These are phyloP conservation scores for Rhabdornis inornatus DNA, from an alignment of 2,113 vertebrate genomes.

Conservation along the genomic window DNA sequence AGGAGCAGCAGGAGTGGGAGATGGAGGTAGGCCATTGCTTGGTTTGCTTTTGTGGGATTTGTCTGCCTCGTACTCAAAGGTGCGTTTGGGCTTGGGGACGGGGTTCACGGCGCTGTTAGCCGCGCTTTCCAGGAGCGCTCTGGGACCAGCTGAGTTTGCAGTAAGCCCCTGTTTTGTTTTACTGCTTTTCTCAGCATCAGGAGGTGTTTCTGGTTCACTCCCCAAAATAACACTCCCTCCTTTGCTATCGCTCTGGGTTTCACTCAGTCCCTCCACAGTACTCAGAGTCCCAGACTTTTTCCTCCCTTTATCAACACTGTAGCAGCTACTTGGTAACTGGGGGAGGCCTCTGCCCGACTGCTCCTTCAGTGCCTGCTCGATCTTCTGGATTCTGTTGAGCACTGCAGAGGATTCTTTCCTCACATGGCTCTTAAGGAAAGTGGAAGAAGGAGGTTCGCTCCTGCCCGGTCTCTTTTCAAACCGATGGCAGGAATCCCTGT, in stretches of 20 bases:
- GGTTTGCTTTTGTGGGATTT: slow-evolving; percentile 81
- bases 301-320: slow-evolving; percentile 83
- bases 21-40: slow-evolving; percentile 89
- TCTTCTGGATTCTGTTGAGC: slow-evolving; percentile 97
- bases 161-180: slow-evolving; percentile 78
- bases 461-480: slow-evolving; percentile 85
- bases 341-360: slow-evolving; percentile 87
- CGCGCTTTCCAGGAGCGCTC: slow-evolving; percentile 68
- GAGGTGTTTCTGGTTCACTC: slow-evolving; percentile 78
- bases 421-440: slow-evolving; percentile 79
- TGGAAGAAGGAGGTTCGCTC: slow-evolving; percentile 71
- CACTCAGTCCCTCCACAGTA: slow-evolving; percentile 72
- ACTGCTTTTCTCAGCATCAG: slow-evolving; percentile 77
- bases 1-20: slow-evolving; percentile 79
- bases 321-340: slow-evolving; percentile 93
- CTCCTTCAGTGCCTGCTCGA: slow-evolving; percentile 92
- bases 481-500: slow-evolving; percentile 80
- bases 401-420: slow-evolving; percentile 92
- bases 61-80: slow-evolving; percentile 97
- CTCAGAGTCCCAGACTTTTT: slow-evolving; percentile 81
- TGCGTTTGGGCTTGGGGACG: slow-evolving; percentile 97
- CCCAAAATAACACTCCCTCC: slow-evolving; percentile 71
- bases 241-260: slow-evolving; percentile 76
- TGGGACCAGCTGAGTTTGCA: slow-evolving; percentile 73
- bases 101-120: slow-evolving; percentile 85